Conservation (phyloP, 2,888 invertebrate species). For the Caenorhabditis sp. region DNA sequence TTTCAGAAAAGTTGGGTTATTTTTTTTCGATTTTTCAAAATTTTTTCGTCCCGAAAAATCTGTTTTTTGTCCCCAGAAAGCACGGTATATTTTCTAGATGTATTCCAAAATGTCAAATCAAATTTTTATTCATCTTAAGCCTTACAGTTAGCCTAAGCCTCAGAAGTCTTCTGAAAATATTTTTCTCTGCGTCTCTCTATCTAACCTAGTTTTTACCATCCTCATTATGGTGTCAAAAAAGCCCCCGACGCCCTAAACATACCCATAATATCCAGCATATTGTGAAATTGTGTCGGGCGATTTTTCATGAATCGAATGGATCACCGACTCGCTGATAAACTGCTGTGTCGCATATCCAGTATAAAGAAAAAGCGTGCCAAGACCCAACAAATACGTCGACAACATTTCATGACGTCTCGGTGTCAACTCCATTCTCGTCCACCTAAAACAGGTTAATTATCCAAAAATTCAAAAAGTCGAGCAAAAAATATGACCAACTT, state of each 20-base stretch:
- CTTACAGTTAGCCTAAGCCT: too few relatives aligned
- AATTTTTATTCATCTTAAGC: too few relatives aligned
- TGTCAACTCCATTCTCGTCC: slow-evolving; percentile 37
- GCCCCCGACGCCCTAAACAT: slow-evolving; percentile 6
- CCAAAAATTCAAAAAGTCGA: slow-evolving; percentile 26
- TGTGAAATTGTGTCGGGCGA: slow-evolving; percentile 40
- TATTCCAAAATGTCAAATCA: too few relatives aligned
- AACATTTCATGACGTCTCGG: slow-evolving; percentile 52
- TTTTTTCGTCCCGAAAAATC: too few relatives aligned
- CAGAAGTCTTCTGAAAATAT: too few relatives aligned
- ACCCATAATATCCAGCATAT: slow-evolving; percentile 53
- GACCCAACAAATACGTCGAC: slow-evolving; percentile 37
- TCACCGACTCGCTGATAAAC: slow-evolving; percentile 46
- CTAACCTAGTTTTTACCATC: too few relatives aligned
- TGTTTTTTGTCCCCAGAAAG: too few relatives aligned
- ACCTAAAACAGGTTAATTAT: not conserved
- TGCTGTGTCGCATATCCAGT: slow-evolving; percentile 41
- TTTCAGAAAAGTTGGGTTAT: too few relatives aligned
- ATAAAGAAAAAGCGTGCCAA: slow-evolving; percentile 50
- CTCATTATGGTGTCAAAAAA: too few relatives aligned
- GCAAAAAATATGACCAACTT: slow-evolving; percentile 9
- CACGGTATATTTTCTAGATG: too few relatives aligned
- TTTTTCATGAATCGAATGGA: slow-evolving; percentile 44
- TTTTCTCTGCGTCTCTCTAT: too few relatives aligned
- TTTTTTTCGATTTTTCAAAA: too few relatives aligned